These are phyloP conservation scores for Pilophorus perplexus DNA, from an alignment of 2,888 invertebrate genomes.

Conservation along the genomic window DNA sequence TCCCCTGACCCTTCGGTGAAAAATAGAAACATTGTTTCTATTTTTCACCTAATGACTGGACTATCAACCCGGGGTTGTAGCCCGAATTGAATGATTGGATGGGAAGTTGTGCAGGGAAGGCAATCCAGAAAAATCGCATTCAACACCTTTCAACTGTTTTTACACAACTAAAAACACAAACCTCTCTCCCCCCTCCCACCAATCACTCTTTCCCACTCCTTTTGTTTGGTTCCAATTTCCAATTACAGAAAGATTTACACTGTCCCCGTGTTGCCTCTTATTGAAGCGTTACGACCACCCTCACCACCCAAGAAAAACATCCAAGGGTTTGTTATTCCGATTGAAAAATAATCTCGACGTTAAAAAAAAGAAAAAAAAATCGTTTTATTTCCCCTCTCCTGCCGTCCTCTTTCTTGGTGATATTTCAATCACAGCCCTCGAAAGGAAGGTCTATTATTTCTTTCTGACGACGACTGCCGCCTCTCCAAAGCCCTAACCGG, in stretches of 20 bases:
- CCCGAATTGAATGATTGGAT: too few species aligned
- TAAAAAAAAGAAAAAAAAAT: slow-evolving; percentile 13
- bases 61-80: too few species aligned
- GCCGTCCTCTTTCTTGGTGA: not conserved
- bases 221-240: too few species aligned
- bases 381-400: slow-evolving; percentile 1
- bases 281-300: not conserved
- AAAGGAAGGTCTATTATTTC: slow-evolving; percentile 8
- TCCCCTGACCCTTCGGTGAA: too few species aligned
- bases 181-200: too few species aligned
- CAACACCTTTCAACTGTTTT: too few species aligned
- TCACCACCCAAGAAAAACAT: slow-evolving; percentile 26
- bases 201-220: too few species aligned
- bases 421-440: slow-evolving; percentile 26
- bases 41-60: too few species aligned
- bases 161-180: too few species aligned
- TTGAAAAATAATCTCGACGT: slow-evolving; percentile 42
- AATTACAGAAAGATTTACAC: slow-evolving; percentile 40
- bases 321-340: slow-evolving; percentile 33
- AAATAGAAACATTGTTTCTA: too few species aligned
- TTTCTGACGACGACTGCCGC: slow-evolving; percentile 16
- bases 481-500: not conserved
- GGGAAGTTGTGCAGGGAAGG: too few species aligned
- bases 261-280: not conserved
- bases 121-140: too few species aligned